A percentile compares a stretch with the other conserved stretches of the same genome.
Evolutionary conservation across 2,797 vertebrate genomes (phyloP).

Genomic region (Menidia menidia): DNA sequence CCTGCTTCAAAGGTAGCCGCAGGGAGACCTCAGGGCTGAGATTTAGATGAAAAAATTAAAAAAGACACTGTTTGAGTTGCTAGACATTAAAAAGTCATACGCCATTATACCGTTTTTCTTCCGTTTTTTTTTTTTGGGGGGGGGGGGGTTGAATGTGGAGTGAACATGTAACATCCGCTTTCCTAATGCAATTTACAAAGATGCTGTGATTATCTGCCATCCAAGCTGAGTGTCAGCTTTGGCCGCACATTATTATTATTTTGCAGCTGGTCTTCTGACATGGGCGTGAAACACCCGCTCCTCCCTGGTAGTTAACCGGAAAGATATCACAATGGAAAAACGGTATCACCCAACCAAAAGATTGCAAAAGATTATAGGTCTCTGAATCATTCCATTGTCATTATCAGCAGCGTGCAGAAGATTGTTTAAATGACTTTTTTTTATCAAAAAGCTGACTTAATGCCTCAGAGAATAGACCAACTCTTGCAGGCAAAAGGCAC

Average conservation of each 20-base stretch:
- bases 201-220: constrained; percentile 34
- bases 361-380: constrained; percentile 32
- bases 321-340: constrained; percentile 54
- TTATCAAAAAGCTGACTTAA: constrained; percentile 18
- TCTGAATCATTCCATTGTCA: constrained; percentile 42
- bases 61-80: constrained; percentile 14
- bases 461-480: constrained; percentile 8
- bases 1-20: constrained; percentile 2
- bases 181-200: constrained; percentile 17
- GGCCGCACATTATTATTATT: constrained; percentile 53
- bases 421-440: constrained; percentile 12
- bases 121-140: background rate
- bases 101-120: background rate
- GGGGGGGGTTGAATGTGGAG: constrained; percentile 1
- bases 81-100: background rate
- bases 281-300: constrained; percentile 51
- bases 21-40: constrained; percentile 14
- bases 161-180: constrained; percentile 11
- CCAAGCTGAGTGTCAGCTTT: constrained; percentile 39
- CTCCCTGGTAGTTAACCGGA: constrained; percentile 64
- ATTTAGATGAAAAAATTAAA: constrained; percentile 8
- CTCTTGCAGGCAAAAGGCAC: constrained; percentile 9
- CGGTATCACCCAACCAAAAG: constrained; percentile 37
- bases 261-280: constrained; percentile 54
- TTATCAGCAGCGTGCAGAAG: constrained; percentile 13